phyloP scores from a whole-genome alignment of 2,888 invertebrate species.

The Cyrtodaria siliqua region DNA sequence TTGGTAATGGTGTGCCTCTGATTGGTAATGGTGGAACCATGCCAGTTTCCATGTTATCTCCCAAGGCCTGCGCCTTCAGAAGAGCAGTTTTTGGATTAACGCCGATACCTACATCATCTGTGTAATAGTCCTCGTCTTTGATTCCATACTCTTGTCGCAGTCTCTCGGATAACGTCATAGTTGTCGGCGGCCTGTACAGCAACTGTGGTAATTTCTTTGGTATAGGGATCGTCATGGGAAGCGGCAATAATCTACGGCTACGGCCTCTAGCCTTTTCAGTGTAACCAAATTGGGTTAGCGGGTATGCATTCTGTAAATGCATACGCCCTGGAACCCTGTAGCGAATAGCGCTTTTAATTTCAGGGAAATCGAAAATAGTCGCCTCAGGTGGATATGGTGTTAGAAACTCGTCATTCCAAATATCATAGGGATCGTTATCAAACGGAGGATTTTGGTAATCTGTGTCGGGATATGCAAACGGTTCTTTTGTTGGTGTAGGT shows the following conservation, averaged over 20 bases:
- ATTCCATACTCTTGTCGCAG: neutral
- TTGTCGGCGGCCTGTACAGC: conserved; percentile 41
- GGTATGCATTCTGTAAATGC: conserved; percentile 51
- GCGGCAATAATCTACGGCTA: conserved; percentile 34
- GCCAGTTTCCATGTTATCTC: too few species aligned
- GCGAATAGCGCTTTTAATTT: conserved; percentile 35
- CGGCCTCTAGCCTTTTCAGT: conserved; percentile 21
- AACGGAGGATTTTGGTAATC: conserved; percentile 41
- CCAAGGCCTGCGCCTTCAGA: too few species aligned
- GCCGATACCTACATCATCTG: too few species aligned
- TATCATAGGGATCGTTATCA: conserved; percentile 37
- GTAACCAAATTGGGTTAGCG: conserved; percentile 48
- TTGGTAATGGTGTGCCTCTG: too few species aligned
- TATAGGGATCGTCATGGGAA: conserved; percentile 37
- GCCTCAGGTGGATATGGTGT: conserved; percentile 32
- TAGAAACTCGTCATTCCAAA: conserved; percentile 24
- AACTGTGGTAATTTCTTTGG: conserved; percentile 52
- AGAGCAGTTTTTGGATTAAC: too few species aligned
- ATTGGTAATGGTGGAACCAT: too few species aligned
- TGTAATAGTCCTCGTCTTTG: too few species aligned
- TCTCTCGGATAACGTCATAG: conserved; percentile 6
- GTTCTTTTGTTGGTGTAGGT: conserved; percentile 25
- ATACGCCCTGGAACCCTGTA: conserved; percentile 52
- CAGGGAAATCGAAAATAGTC: conserved; percentile 47
- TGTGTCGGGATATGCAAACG: conserved; percentile 37